Evolutionary conservation across 53 echinoderm and acorn worm species (phyloP), one percentile per base, ranked within the genome.

Genomic region (Crossaster papposus): DNA sequence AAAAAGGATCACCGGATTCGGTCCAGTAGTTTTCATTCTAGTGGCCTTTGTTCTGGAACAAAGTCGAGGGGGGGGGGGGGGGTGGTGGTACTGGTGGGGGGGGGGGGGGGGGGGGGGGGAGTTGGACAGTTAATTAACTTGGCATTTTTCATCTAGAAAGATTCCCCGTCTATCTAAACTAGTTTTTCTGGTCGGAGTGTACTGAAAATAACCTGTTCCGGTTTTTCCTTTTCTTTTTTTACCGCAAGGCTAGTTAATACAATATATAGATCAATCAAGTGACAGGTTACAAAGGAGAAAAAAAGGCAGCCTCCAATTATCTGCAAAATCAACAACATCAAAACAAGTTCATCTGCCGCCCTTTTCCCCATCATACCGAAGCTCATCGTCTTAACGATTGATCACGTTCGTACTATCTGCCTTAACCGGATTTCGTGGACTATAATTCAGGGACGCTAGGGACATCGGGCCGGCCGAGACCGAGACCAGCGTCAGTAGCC

Each of bases 391-490:
- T 34, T 73, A 10, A 73, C 68, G 68, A 68, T 28, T 26, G 68
- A 68, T 14, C 68, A 68, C 68, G 68, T n/a, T n/a, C n/a, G n/a
- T 68, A 68, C 28, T 68, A n/a, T 68, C 68, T 28, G 10, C 68
- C 68, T 15, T 68, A 26, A 68, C 28, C 28, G n/a, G 68, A 68
- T 68, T 73, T 32, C 34, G 74, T n/a, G 74, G 12, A 73, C 14
- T 1, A 14, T 35, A 35, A 14, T 73, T 17, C 74, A 33, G 74
- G 34, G 74, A 35, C 74, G 33, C 14, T 73, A 17, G 36, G 33
- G 34, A 34, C 33, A 73, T 73, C 17, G 35, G 74, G 36, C 35
- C 35, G 36, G 6, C 26, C 74, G 35, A n/a, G n/a, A n/a, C n/a
- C n/a, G n/a, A n/a, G n/a, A n/a, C 35, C 74, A 73, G 74, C 3